Conservation (phyloP, 1,140 invertebrate species). For the Aphidius ervi region DNA sequence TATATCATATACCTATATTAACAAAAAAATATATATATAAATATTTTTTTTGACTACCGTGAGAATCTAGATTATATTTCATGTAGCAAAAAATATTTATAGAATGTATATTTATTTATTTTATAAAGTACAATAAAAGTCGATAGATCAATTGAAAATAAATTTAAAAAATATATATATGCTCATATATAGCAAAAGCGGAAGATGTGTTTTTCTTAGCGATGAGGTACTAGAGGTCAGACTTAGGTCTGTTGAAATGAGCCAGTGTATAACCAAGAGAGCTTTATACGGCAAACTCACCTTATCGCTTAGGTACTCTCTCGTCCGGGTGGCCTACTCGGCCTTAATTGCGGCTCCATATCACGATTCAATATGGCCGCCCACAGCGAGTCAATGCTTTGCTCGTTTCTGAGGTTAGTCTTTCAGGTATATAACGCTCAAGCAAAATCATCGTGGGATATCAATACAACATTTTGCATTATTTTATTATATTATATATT, state of each 20-base stretch:
- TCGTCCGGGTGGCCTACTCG: conserved; percentile 53
- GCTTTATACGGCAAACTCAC: conserved; percentile 32
- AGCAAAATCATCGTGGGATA: conserved; percentile 20
- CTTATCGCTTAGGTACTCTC: conserved; percentile 44
- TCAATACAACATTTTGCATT: conserved; percentile 11
- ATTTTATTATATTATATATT: no score
- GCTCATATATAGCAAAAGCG: no score
- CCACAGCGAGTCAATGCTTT: conserved; percentile 33
- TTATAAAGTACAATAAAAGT: no score
- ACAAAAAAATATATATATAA: no score
- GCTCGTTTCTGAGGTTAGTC: neutral
- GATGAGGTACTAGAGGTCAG: no score
- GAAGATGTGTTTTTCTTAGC: neutral
- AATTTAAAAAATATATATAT: no score
- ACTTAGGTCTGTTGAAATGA: no score
- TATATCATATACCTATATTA: no score
- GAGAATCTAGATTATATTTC: neutral
- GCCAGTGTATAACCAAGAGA: neutral
- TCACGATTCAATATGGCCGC: conserved; percentile 54
- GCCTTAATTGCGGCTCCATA: conserved; percentile 52
- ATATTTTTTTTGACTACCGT: conserved; percentile 1
- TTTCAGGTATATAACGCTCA: neutral
- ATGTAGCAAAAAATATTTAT: no score
- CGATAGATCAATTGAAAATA: no score
- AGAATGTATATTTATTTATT: no score